Percentiles rank a stretch among this genome's conserved stretches.
Evolutionary conservation across 2,113 vertebrate genomes (phyloP).

Genomic region (Ciconia stormi): DNA sequence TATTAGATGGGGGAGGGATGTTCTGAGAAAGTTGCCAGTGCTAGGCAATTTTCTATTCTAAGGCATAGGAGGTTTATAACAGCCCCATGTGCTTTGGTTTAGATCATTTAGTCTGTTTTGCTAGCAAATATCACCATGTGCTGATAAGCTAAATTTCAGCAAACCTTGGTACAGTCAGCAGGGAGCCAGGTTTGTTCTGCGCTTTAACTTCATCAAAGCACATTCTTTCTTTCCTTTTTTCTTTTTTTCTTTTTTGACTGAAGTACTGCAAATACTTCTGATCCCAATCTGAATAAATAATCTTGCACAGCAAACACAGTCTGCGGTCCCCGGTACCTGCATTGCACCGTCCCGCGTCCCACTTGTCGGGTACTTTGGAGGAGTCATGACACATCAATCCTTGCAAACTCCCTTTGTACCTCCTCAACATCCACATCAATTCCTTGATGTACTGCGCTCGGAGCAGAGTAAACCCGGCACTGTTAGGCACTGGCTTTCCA

Average conservation of each 20-base stretch:
- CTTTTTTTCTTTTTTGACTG: background rate
- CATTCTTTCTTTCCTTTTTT: background rate
- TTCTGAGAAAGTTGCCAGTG: background rate
- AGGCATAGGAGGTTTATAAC: background rate
- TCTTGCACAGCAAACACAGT: background rate
- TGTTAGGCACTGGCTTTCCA: background rate
- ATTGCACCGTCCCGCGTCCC: background rate
- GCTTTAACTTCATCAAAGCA: constrained; percentile 38
- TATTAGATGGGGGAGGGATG: background rate
- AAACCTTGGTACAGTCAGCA: background rate
- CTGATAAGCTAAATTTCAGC: constrained; percentile 51
- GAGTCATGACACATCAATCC: background rate
- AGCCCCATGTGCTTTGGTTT: constrained; percentile 39
- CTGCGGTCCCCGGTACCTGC: background rate
- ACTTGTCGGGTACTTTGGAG: background rate
- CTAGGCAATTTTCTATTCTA: background rate
- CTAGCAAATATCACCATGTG: constrained; percentile 30
- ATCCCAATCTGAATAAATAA: constrained; percentile 16
- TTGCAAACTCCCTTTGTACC: background rate
- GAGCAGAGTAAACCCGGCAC: background rate
- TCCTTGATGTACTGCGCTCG: background rate
- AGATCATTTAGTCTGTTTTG: constrained; percentile 22
- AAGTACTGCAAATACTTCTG: constrained; percentile 31
- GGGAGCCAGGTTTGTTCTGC: constrained; percentile 12
- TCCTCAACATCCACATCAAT: background rate